Evolutionary conservation across 1,140 invertebrate species (phyloP).

Genomic region (Panulirus ornatus): DNA sequence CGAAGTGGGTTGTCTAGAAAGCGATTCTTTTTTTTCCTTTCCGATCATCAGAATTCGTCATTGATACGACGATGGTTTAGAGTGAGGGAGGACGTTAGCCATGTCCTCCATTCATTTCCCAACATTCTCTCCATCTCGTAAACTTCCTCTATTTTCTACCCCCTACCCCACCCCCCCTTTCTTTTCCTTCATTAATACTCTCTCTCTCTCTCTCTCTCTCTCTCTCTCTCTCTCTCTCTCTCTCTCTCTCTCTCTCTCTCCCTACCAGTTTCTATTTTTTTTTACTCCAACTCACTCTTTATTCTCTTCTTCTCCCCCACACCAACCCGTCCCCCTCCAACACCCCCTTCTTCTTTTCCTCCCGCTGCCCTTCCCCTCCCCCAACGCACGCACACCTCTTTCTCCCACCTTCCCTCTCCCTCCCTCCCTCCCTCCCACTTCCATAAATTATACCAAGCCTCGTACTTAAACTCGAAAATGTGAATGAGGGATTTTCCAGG

Average conservation of each 20-base stretch:
- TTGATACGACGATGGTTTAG: no score
- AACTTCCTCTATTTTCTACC: background rate
- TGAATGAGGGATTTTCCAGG: constrained; percentile 67
- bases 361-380: background rate
- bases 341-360: background rate
- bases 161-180: background rate
- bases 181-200: background rate
- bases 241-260: background rate
- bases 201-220: background rate
- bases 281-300: no score
- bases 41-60: no score
- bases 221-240: no score
- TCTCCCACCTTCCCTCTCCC: background rate
- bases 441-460: constrained; percentile 63
- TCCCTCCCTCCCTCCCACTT: background rate
- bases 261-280: background rate
- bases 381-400: background rate
- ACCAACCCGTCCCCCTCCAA: background rate
- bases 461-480: constrained; percentile 71
- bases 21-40: no score
- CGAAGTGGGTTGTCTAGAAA: no score
- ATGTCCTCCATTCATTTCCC: background rate
- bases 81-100: no score
- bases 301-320: background rate
- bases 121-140: background rate